A percentile compares a stretch with the other conserved stretches of the same genome.
phyloP scores from a whole-genome alignment of 2,113 vertebrate genomes.

The Rhinolophus sinicus region DNA sequence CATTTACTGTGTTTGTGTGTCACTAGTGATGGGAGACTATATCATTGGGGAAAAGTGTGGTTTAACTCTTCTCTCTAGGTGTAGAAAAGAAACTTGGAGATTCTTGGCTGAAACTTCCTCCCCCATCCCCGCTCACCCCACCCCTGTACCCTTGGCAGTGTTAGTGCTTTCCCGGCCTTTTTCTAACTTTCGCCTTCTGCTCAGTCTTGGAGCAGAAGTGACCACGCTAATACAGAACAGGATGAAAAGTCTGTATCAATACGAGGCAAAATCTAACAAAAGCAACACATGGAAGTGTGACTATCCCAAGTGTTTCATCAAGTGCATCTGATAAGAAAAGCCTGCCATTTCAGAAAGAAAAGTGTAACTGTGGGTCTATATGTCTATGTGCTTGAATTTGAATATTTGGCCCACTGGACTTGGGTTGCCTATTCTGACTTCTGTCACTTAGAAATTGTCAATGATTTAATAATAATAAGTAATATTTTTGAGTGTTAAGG shows the following conservation, averaged over 20 bases:
- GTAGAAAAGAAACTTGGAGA: slow-evolving; percentile 21
- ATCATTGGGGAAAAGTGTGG: background rate
- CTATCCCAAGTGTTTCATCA: background rate
- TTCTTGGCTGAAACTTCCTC: slow-evolving; percentile 15
- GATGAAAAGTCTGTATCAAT: background rate
- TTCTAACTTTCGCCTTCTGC: slow-evolving; percentile 44
- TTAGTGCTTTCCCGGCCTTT: slow-evolving; percentile 14
- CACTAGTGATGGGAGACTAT: background rate
- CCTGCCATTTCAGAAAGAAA: background rate
- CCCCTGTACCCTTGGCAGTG: background rate
- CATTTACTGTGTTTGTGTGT: background rate
- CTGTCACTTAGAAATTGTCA: background rate
- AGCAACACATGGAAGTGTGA: background rate
- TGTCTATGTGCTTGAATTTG: background rate
- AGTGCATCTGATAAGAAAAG: background rate
- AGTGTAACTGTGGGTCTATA: background rate
- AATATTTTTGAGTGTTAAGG: background rate
- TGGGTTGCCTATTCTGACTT: background rate
- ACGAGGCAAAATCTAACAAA: background rate
- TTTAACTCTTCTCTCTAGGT: background rate
- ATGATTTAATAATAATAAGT: background rate
- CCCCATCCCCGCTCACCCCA: too few relatives aligned
- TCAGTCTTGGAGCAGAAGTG: background rate
- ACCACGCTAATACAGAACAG: background rate
- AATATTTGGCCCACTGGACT: background rate